A percentile compares a stretch with the other conserved stretches of the same genome.
Evolutionary conservation across 2,797 vertebrate genomes (phyloP).

Genomic region (Vireo griseus): DNA sequence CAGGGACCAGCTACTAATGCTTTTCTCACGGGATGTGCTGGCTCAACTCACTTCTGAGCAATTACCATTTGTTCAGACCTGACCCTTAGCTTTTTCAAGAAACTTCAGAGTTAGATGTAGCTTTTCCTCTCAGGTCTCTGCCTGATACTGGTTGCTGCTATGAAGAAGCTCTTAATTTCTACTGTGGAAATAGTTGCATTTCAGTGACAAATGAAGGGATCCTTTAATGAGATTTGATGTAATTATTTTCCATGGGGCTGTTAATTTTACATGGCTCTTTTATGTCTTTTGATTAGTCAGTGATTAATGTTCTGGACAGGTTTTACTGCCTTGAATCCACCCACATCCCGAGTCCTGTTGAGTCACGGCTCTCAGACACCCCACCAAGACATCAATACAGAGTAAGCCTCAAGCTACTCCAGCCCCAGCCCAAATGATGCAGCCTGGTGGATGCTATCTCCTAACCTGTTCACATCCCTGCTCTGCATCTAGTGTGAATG

Average conservation of each 20-base stretch:
- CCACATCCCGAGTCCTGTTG: not conserved
- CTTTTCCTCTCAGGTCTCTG: not conserved
- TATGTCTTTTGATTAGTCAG: not conserved
- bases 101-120: not conserved
- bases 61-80: not conserved
- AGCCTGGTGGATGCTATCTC: not conserved
- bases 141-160: not conserved
- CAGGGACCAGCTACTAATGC: not conserved
- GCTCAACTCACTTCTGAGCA: not conserved
- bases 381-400: not conserved
- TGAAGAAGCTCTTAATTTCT: not conserved
- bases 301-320: constrained; percentile 14
- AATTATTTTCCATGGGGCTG: constrained; percentile 13
- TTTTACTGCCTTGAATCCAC: not conserved
- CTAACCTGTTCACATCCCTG: fast-evolving
- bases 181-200: not conserved
- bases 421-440: not conserved
- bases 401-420: not conserved
- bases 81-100: not conserved
- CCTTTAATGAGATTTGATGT: not conserved
- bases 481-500: not conserved
- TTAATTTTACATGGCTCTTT: constrained; percentile 3
- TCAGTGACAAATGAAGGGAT: not conserved
- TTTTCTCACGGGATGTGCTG: not conserved
- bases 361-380: not conserved